Conservation (phyloP, 2,888 invertebrate genomes). For the Hirtodrosophila alboralis region DNA sequence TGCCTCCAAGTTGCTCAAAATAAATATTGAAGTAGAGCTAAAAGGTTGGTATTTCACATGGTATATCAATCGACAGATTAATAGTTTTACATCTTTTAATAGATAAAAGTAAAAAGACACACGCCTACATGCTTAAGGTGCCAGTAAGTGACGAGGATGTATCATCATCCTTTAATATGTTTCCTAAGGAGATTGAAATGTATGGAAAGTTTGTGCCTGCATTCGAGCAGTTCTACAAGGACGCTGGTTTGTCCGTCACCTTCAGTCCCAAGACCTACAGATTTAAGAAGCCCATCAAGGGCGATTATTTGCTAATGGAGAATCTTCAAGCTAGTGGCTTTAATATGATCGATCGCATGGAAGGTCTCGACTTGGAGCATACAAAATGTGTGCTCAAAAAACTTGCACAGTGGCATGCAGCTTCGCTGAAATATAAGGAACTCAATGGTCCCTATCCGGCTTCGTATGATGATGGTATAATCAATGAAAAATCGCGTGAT, state of each 20-base stretch:
- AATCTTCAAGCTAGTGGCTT: constrained; percentile 64
- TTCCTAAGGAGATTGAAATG: constrained; percentile 66
- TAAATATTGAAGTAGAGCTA: constrained; percentile 58
- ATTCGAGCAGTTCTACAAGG: constrained; percentile 56
- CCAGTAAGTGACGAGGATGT: background rate
- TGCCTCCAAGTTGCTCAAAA: constrained; percentile 55
- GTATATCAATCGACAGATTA: too few species aligned
- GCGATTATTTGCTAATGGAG: constrained; percentile 67
- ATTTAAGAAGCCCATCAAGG: constrained; percentile 25
- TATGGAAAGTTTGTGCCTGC: constrained; percentile 55
- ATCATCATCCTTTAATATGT: constrained; percentile 49
- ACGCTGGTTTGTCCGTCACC: constrained; percentile 31
- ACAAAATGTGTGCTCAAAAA: constrained; percentile 69
- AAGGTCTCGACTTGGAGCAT: constrained; percentile 74
- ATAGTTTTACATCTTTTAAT: background rate
- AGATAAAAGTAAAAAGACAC: constrained; percentile 36
- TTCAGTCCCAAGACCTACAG: constrained; percentile 48
- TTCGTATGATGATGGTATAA: constrained; percentile 30
- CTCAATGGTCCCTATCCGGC: constrained; percentile 52
- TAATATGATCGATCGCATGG: constrained; percentile 62
- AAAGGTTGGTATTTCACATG: constrained; percentile 51
- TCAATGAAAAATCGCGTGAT: constrained; percentile 25
- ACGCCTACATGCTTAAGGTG: constrained; percentile 55
- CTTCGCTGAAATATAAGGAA: constrained; percentile 67
- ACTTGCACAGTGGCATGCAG: constrained; percentile 81